Conservation (phyloP, 2,888 invertebrate genomes). For the Patella pellucida region DNA sequence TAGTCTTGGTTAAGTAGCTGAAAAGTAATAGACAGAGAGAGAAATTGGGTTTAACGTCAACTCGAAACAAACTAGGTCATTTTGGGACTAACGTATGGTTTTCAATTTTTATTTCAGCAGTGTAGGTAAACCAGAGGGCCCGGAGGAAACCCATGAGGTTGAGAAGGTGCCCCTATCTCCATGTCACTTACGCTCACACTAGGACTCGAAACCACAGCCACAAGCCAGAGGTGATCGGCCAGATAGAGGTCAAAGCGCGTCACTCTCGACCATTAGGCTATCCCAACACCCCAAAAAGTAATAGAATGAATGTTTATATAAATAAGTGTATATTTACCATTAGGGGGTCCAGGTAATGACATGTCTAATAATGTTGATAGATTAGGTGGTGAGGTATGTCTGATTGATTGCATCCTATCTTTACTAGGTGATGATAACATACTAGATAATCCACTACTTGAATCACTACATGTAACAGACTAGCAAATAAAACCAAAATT, state of each 20-base stretch:
- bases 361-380: slow-evolving; percentile 53
- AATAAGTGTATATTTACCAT: slow-evolving; percentile 13
- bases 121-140: no score
- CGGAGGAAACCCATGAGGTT: no score
- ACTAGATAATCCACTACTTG: background rate
- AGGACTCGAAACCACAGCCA: no score
- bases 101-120: no score
- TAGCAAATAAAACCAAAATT: no score
- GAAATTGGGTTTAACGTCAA: background rate
- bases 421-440: slow-evolving; percentile 13
- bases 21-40: no score
- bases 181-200: no score
- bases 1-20: no score
- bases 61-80: background rate
- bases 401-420: slow-evolving; percentile 10
- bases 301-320: background rate
- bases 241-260: background rate
- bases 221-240: no score
- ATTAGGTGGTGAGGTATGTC: slow-evolving; percentile 51
- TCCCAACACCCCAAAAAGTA: background rate
- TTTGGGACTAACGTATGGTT: no score
- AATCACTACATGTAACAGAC: no score
- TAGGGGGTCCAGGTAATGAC: slow-evolving; percentile 40
- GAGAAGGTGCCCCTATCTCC: no score
- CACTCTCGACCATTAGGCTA: background rate